phyloP scores from a whole-genome alignment of 2,113 vertebrate genomes.

The Peromyscus polionotus region DNA sequence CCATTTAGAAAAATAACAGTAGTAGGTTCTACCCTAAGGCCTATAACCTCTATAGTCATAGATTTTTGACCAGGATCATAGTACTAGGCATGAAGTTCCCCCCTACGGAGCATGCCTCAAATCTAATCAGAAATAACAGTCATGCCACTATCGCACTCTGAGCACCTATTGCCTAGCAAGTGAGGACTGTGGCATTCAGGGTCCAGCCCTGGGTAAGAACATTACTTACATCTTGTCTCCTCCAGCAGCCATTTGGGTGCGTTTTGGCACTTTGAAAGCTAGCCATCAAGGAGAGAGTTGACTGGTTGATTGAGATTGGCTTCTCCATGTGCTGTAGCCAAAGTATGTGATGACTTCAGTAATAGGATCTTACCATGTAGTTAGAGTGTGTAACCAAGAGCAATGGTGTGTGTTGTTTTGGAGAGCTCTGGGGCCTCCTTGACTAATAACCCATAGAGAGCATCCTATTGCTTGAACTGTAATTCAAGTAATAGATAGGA shows the following conservation, averaged over 20 bases:
- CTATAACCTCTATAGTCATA: not conserved
- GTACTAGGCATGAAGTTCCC: not conserved
- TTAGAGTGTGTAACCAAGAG: not conserved
- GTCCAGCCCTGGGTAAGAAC: not conserved
- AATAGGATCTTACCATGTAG: not conserved
- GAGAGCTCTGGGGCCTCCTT: not conserved
- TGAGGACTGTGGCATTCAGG: not conserved
- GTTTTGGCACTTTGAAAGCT: not conserved
- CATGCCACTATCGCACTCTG: not conserved
- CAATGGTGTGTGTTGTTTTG: not conserved
- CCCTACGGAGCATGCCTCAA: too few relatives aligned
- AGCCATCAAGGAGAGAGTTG: not conserved
- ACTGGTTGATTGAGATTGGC: not conserved
- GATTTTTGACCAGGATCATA: not conserved
- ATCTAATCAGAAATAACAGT: not conserved
- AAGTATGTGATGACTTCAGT: not conserved
- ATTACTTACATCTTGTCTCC: not conserved
- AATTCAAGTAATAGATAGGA: not conserved
- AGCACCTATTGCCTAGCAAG: too few relatives aligned
- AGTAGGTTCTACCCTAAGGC: not conserved
- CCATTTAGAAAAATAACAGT: not conserved
- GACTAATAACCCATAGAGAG: too few relatives aligned
- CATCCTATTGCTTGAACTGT: too few relatives aligned
- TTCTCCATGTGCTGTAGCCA: not conserved
- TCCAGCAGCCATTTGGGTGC: too few relatives aligned